Evolutionary conservation across 23 tunicate species (phyloP), one percentile per base, ranked within the genome.

Genomic region (Trididemnum miniatum): DNA sequence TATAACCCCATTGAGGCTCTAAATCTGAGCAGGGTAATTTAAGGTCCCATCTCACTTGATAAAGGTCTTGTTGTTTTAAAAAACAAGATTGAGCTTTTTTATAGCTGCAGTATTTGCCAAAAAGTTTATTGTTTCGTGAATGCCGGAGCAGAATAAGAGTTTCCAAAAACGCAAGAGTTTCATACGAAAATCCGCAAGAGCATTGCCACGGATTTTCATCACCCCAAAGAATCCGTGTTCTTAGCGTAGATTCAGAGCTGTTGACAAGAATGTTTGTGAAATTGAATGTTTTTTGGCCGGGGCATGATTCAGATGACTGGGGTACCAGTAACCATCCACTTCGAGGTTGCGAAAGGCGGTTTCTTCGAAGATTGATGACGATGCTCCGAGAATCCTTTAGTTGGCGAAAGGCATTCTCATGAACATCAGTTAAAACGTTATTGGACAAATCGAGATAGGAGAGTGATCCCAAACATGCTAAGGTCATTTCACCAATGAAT

Each of bases 201-300:
- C 95, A 89, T 23, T 40, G 25, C 95, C 95, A 89, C 5, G 95
- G 88, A 50, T 89, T 89, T 26, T 72, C 69, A 1, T 80, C 72
- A 0, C 89, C 88, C 69, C 88, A 54, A 5, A 89, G 54, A 71
- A 89, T 44, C 77, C 76, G 24, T n/a, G 26, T 62, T 24, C 67
- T 22, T 3, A n/a, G 67, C 67, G 3, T 22, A 5, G 26, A 62
- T 24, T 62, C 67, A 3, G 67, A 12, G 3, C n/a, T 22, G 57
- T 49, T 49, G 18, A 18, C 12, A 12, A 49, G 12, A 12, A 62
- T 62, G 5, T 22, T 3, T 12, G 67, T 24, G 15, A 12, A 4
- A 24, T 62, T 22, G 15, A 9, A 7, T 22, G 25, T 22, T 3
- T 12, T 24, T 24, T 22, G 28, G 5, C 5, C 26, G 5, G 67